Base-by-base conservation (phyloP, 2,113 vertebrate species). In the Rhabdomys dilectus region DNA sequence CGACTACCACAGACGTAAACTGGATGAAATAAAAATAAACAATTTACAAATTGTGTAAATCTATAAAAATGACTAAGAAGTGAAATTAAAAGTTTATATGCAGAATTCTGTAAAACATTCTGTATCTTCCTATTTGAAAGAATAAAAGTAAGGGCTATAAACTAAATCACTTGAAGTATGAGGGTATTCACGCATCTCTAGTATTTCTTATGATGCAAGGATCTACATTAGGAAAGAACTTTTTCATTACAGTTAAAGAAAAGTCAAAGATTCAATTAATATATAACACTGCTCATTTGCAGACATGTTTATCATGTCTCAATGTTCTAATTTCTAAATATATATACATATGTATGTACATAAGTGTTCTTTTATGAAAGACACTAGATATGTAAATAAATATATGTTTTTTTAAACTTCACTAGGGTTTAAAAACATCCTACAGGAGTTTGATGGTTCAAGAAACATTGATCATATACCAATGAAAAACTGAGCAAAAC, bases 11-110 rank as follows among this genome's bases (percentile, higher is more conserved):
- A 24, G 12, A 94, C 17, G 36, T 93, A 29, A 80, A 76, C 0
- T 60, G 19, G 16, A 39, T 92, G 48, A 91, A 96, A 75, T 58
- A 81, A 97, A 92, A 89, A 81, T 58, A 89, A 94, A 94, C 66
- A 13, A 93, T 36, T 95, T 91, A 75, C 5, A 36, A 68, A 88
- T 77, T 58, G 95, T 42, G 13, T 64, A 94, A 96, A 82, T 48
- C 89, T 75, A 0, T 70, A 66, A 94, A 89, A 36, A 91, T 24
- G 86, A 31, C 53, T 39, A 84, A 58, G 60, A 76, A 58, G 31
- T 51, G 1, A 75, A 96, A 91, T 89, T 42, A 91, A 11, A 93
- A 91, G 13, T 86, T 93, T 77, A 94, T 68, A 94, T 75, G 7
- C 26, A 95, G 8, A 73, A 53, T 48, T 22, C 72, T 26, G 24